A percentile compares a stretch with the other conserved stretches of the same genome.
Evolutionary conservation across 1,140 invertebrate genomes (phyloP).

Genomic region (Eumeta japonica): DNA sequence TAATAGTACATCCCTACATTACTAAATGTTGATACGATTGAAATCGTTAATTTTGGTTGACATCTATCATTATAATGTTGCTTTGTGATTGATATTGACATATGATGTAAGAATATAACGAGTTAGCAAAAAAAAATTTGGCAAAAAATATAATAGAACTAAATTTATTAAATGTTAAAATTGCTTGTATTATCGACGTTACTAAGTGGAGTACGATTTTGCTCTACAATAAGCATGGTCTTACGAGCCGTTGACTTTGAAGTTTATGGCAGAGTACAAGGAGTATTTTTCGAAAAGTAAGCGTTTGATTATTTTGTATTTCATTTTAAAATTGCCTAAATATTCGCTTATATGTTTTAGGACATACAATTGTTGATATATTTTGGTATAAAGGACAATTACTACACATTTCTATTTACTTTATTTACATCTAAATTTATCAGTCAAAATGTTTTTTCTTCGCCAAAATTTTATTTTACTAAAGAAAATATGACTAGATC

Average conservation of each 20-base stretch:
- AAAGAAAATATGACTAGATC: too few species aligned
- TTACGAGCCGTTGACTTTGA: conserved; percentile 60
- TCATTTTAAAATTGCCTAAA: neutral
- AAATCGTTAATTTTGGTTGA: too few species aligned
- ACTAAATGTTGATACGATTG: too few species aligned
- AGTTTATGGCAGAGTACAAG: conserved; percentile 64
- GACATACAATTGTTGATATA: too few species aligned
- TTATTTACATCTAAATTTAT: too few species aligned
- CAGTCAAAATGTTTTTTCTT: too few species aligned
- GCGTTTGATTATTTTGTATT: conserved; percentile 19
- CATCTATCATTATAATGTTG: too few species aligned
- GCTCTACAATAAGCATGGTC: conserved; percentile 18
- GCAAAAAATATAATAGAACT: neutral
- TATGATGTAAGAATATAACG: neutral
- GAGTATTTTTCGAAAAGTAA: conserved; percentile 67
- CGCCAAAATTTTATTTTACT: too few species aligned
- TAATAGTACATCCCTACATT: too few species aligned
- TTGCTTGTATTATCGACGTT: conserved; percentile 28
- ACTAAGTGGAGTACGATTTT: conserved; percentile 19
- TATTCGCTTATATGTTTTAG: neutral
- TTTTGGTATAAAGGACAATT: neutral
- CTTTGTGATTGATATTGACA: neutral
- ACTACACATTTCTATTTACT: too few species aligned
- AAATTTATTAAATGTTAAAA: conserved; percentile 23
- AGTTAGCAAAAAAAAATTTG: neutral